Evolutionary conservation across 1,140 invertebrate genomes (phyloP).

Genomic region (Conus ventricosus): DNA sequence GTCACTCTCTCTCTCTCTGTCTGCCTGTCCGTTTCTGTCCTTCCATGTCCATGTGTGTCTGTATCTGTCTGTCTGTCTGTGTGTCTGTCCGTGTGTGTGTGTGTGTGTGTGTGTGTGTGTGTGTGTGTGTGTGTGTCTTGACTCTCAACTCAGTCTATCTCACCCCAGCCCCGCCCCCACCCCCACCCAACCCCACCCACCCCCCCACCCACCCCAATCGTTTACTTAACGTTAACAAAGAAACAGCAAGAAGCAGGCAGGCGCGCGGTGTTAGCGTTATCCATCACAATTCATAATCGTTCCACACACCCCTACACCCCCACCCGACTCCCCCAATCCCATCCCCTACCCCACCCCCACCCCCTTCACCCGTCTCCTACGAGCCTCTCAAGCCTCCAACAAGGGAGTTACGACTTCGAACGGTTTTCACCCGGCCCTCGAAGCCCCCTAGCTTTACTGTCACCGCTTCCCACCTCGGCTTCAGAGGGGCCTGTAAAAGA

Average conservation of each 20-base stretch:
- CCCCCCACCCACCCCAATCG: too few species aligned
- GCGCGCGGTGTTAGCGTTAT: not conserved
- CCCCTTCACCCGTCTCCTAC: not conserved
- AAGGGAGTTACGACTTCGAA: not conserved
- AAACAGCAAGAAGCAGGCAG: not conserved
- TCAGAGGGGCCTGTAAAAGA: not conserved
- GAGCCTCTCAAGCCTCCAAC: not conserved
- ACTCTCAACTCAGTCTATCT: too few species aligned
- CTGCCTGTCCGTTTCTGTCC: too few species aligned
- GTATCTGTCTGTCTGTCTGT: too few species aligned
- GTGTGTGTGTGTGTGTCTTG: too few species aligned
- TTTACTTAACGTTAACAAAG: not conserved
- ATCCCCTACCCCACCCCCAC: too few species aligned
- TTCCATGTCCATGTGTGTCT: too few species aligned
- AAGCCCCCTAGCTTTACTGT: not conserved
- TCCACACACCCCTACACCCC: not conserved
- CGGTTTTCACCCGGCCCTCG: not conserved
- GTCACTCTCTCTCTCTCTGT: too few species aligned
- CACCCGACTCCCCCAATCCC: not conserved
- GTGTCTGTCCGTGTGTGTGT: too few species aligned
- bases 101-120: too few species aligned
- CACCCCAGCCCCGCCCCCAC: too few species aligned
- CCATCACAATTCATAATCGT: conserved; percentile 6
- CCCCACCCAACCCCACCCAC: too few species aligned
- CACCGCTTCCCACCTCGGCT: not conserved